A percentile compares a stretch with the other conserved stretches of the same genome.
Evolutionary conservation across 2,797 vertebrate species (phyloP).

Genomic region (Loris lydekkerianus): DNA sequence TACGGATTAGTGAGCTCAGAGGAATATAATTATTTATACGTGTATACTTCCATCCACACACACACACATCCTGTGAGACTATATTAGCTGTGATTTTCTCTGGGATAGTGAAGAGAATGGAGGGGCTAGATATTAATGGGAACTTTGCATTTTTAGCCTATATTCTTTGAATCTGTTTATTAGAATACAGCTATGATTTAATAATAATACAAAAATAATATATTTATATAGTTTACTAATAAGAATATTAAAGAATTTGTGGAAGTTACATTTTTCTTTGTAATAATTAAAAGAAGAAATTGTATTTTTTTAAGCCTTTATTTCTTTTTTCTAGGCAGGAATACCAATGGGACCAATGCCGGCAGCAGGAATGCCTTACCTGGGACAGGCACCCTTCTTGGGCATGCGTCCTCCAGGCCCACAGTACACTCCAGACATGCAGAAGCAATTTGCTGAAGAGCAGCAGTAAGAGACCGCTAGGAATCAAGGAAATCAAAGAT

Average conservation of each 20-base stretch:
- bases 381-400: slow-evolving; percentile 95
- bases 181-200: neutral
- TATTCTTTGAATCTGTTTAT: slow-evolving; percentile 47
- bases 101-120: neutral
- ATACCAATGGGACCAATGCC: slow-evolving; percentile 95
- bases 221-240: neutral
- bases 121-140: neutral
- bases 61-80: neutral
- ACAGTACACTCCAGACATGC: slow-evolving; percentile 95
- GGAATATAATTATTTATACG: neutral
- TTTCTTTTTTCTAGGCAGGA: slow-evolving; percentile 90
- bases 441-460: slow-evolving; percentile 98
- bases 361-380: slow-evolving; percentile 93
- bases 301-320: slow-evolving; percentile 49
- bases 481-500: neutral
- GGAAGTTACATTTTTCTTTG: neutral
- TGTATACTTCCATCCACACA: neutral
- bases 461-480: slow-evolving; percentile 93
- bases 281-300: slow-evolving; percentile 54
- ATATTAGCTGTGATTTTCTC: neutral
- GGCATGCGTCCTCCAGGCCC: slow-evolving; percentile 94
- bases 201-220: neutral
- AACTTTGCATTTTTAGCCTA: neutral
- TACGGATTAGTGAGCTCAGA: neutral
- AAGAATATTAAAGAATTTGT: slow-evolving; percentile 27